These are phyloP conservation scores for Helicoverpa assulta DNA, from an alignment of 2,888 invertebrate species.

Conservation along the genomic window DNA sequence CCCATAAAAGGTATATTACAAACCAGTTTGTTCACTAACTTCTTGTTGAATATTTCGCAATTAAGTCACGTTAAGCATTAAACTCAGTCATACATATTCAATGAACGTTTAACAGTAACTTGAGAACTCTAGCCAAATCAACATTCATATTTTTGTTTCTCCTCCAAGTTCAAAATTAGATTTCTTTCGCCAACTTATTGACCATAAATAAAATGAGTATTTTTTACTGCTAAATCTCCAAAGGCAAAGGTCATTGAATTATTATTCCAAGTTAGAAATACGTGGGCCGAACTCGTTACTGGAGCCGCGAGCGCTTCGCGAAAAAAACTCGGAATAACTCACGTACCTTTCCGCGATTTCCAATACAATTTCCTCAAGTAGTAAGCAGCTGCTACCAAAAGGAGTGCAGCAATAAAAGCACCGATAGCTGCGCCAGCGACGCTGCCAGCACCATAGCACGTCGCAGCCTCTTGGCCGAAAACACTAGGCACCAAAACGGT, in stretches of 20 bases:
- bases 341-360: slow-evolving; percentile 90
- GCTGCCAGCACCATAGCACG: slow-evolving; percentile 92
- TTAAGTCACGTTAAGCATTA: slow-evolving; percentile 60
- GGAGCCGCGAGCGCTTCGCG: slow-evolving; percentile 22
- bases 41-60: slow-evolving; percentile 60
- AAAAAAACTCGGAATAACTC: slow-evolving; percentile 37
- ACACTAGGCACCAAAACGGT: slow-evolving; percentile 84
- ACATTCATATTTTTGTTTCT: slow-evolving; percentile 28
- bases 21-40: slow-evolving; percentile 57
- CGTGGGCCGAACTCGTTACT: slow-evolving; percentile 52
- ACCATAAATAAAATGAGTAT: slow-evolving; percentile 16
- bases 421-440: slow-evolving; percentile 93
- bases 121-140: slow-evolving; percentile 47
- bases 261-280: slow-evolving; percentile 44
- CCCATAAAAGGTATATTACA: slow-evolving; percentile 47
- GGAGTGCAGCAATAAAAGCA: slow-evolving; percentile 92
- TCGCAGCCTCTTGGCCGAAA: slow-evolving; percentile 84
- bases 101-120: slow-evolving; percentile 60
- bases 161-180: slow-evolving; percentile 18
- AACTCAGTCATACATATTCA: slow-evolving; percentile 61
- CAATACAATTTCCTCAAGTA: slow-evolving; percentile 91
- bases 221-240: slow-evolving; percentile 12
- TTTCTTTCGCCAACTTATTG: slow-evolving; percentile 6
- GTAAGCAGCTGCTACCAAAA: slow-evolving; percentile 90
- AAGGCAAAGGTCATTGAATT: slow-evolving; percentile 41